Base-by-base conservation (phyloP, 2,888 invertebrate species). In the Xanthorhoe designata region DNA sequence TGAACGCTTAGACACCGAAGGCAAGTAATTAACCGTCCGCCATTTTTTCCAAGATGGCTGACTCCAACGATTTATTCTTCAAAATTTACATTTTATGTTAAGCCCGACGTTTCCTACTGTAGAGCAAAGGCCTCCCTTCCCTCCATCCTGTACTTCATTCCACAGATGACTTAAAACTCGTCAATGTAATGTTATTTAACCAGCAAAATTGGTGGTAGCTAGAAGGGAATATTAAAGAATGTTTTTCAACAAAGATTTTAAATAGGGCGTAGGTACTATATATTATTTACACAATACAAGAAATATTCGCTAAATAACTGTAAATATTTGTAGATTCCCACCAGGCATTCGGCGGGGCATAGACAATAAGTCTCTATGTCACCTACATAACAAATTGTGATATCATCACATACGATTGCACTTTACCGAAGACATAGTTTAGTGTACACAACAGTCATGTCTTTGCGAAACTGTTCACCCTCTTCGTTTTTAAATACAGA, bases 321-420 rank as follows among this genome's bases (percentile, higher is more conserved):
- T 42, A 42, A 38, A 47, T 47, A 47, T 47, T 47, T 15, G 47
- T 42, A 42, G 13, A n/a, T 13, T 42, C 24, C 2, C 53, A 35
- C n/a, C 50, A 58, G 32, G 13, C 24, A 32, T 57, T 9, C 15
- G 13, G 47, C 17, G 29, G 56, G 56, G 47, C 57, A 49, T 18
- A 32, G 47, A 57, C 57, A 49, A 57, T 32, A 32, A 47, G 2
- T 50, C 19, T 50, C 32, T 38, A 35, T 10, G 35, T 50, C 35
- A 58, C 58, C 58, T 58, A 58, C 58, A 50, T 58, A 58, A 58
- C 58, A 57, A 49, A 57, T 49, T 57, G 32, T 57, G 47, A 57
- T n/a, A 47, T 15, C 1, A 56, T 29, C 35, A 54, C 47, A 47
- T 47, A 47, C 5, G 13, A 47, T 47, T 17, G 15, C 47, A 47